Base-by-base conservation (phyloP, 2,888 invertebrate genomes). In the Dryadula phaetusa region DNA sequence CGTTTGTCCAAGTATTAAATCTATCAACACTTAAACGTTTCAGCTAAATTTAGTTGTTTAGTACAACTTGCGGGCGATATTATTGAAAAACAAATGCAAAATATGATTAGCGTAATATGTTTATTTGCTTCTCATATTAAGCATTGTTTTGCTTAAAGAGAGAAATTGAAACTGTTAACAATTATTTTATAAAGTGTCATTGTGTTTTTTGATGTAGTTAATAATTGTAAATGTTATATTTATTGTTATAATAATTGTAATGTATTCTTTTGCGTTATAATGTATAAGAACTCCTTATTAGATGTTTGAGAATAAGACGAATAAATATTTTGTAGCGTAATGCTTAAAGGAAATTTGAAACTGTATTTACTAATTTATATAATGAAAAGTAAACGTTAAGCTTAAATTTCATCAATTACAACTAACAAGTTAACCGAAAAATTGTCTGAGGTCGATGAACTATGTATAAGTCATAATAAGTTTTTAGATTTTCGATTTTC, bases 81-180 rank as follows among this genome's bases (percentile, higher is more conserved):
- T 20, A 8, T 52, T 37, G 54, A 54, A 37, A 54, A 37, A 54
- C 37, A 54, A 54, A 52, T 28, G 52, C 32, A 28, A 52, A 16
- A 52, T 32, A 4, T 20, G 0, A 32, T 42, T 7, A 16, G 16
- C 16, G 6, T 16, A 42, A 7, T 16, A 42, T 42, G 10, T 37
- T 37, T 37, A 6, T 37, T 37, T 37, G 8, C 32, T 32, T 32
- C 8, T 32, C 8, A 32, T 8, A 32, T 32, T 32, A n/a, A n/a
- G n/a, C 28, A 6, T 6, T 28, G 28, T 28, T 28, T 28, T 28
- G 6, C 28, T 28, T 28, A 28, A 4, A 28, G 6, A 28, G 28
- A 6, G 28, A 28, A 28, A 28, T 28, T 4, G 6, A 28, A 28
- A 28, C 28, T 3, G 6, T 28, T 28, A 6, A 6, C 28, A 28